Evolutionary conservation across 2,797 vertebrate genomes (phyloP).

Genomic region (Todus mexicanus): DNA sequence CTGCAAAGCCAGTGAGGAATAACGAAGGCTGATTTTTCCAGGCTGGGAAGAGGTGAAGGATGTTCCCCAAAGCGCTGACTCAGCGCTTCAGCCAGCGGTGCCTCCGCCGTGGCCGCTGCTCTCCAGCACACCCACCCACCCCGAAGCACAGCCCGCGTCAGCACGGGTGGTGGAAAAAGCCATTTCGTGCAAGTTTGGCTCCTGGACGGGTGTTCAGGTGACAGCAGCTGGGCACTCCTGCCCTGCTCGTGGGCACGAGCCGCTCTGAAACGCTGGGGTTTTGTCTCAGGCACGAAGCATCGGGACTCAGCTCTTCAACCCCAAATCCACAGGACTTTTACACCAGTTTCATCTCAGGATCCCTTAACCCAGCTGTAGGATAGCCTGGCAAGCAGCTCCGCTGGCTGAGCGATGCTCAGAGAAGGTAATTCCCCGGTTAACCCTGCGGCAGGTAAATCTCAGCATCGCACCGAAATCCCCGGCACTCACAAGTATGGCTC

Average conservation of each 20-base stretch:
- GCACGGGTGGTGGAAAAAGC: not conserved
- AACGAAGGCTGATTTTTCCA: not conserved
- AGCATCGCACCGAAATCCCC: not conserved
- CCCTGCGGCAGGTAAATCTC: not conserved
- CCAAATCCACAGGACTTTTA: not conserved
- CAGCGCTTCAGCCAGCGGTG: not conserved
- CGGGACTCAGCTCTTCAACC: not conserved
- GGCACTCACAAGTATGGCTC: fast-evolving
- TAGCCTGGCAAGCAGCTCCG: not conserved
- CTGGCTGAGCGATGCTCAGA: not conserved
- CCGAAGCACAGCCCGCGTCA: fast-evolving
- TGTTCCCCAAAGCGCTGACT: not conserved
- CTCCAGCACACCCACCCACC: not conserved
- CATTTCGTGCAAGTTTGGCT: not conserved
- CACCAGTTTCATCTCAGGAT: not conserved
- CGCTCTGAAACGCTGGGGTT: not conserved
- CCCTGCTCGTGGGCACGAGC: fast-evolving
- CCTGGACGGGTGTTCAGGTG: fast-evolving
- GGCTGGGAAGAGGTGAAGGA: not conserved
- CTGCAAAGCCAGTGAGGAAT: not conserved
- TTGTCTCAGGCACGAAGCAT: not conserved
- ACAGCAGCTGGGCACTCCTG: not conserved
- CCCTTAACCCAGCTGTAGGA: not conserved
- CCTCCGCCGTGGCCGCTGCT: not conserved
- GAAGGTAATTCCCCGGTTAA: not conserved